Base-by-base conservation (phyloP, 2,113 vertebrate genomes). In the Pionites leucogaster region DNA sequence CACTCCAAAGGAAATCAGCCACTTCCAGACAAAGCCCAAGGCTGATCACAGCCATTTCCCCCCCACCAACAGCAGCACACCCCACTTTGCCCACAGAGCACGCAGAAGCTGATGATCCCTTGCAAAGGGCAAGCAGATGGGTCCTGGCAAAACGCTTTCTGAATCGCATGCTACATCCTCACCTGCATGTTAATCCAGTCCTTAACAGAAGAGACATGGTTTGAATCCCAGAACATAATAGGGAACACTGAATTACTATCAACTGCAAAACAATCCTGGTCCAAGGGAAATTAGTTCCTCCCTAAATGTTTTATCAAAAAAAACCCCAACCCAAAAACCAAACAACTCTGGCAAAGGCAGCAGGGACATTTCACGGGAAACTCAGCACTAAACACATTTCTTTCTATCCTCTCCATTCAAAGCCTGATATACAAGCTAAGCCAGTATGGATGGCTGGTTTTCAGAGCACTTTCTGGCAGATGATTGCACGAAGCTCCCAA, bases 141-240 rank as follows among this genome's bases (percentile, higher is more conserved):
- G 46, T 22, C 50, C 89, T 71, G 82, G 77, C 68, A 67, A 28
- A 62, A 53, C 0, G 6, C 31, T 1, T 41, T 55, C 46, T 17
- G 0, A 23, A 49, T 3, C 1, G 0, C 59, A 7, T 0, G 17
- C 37, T 8, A 1, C 2, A 0, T 8, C 82, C 82, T 44, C 9
- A 15, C 69, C 59, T 20, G 75, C 65, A 33, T 49, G 55, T 35
- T 59, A 59, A 76, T 59, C 6, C 60, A 41, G 86, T 39, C 75
- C 75, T 44, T 23, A 6, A 77, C 2, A 27, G 49, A 28, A 72
- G 9, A 3, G 79, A 74, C 44, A 70, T 69, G 23, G 53, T 50
- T 14, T 33, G 47, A 37, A 82, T 65, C 83, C 79, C 76, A 55
- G 57, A 90, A 35, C 39, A 49, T 8, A 85, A 74, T 5, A 49